Evolutionary conservation across 1,140 invertebrate species (phyloP).

Genomic region (Homalodisca vitripennis): DNA sequence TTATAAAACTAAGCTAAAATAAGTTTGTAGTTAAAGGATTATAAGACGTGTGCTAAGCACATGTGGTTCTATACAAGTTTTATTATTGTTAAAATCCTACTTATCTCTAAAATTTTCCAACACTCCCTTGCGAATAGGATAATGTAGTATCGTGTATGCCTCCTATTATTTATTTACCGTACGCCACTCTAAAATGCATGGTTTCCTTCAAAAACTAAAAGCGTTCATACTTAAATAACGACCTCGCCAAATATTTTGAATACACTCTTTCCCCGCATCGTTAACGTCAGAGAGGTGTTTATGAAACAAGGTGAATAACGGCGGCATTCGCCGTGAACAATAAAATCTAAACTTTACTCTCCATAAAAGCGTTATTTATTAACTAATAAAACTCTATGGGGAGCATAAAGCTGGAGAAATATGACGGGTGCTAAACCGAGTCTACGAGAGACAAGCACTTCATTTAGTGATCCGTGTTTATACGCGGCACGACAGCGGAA

Average conservation of each 20-base stretch:
- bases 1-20: no score
- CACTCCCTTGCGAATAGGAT: no score
- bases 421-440: background rate
- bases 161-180: no score
- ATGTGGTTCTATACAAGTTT: no score
- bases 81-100: no score
- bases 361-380: background rate
- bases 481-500: background rate
- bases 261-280: background rate
- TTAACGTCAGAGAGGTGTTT: background rate
- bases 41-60: no score
- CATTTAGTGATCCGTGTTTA: background rate
- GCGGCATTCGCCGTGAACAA: background rate
- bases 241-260: background rate
- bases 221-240: background rate
- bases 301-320: background rate
- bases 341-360: background rate
- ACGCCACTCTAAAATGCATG: no score
- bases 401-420: background rate
- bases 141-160: no score
- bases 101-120: no score
- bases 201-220: no score
- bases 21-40: no score
- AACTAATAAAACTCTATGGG: background rate
- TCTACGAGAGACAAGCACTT: background rate